Conservation (phyloP, 2,113 vertebrate genomes). For the Limanda limanda region DNA sequence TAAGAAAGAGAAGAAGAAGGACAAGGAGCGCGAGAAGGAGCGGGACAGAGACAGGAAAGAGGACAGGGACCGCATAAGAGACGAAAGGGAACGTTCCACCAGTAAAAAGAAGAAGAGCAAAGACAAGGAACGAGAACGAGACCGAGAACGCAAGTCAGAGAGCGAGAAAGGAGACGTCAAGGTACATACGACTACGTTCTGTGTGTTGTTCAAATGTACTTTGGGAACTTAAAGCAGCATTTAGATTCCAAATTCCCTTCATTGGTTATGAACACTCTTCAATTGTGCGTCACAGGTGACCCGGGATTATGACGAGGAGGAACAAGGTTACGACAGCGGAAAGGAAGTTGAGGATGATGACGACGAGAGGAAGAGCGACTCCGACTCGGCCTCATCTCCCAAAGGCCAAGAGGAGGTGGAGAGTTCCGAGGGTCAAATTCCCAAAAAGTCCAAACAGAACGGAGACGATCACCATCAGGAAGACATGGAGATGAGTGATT, state of each 20-base stretch:
- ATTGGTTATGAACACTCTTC: neutral
- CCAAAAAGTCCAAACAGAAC: slow-evolving; percentile 92
- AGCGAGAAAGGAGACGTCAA: slow-evolving; percentile 95
- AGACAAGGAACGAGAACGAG: slow-evolving; percentile 87
- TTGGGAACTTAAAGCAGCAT: neutral
- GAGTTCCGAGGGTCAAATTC: slow-evolving; percentile 74
- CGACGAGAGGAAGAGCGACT: slow-evolving; percentile 86
- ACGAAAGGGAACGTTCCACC: slow-evolving; percentile 90
- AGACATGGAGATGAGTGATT: slow-evolving; percentile 99
- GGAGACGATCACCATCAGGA: slow-evolving; percentile 97
- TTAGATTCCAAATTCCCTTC: neutral
- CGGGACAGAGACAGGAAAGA: slow-evolving; percentile 87
- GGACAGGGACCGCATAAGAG: slow-evolving; percentile 85
- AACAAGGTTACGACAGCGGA: slow-evolving; percentile 97
- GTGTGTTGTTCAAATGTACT: neutral
- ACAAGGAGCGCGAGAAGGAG: slow-evolving; percentile 93
- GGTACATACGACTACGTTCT: slow-evolving; percentile 73
- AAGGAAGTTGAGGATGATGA: slow-evolving; percentile 90
- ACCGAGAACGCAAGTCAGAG: slow-evolving; percentile 92
- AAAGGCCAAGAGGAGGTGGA: slow-evolving; percentile 84
- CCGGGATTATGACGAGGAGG: slow-evolving; percentile 97
- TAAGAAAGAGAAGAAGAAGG: slow-evolving; percentile 99
- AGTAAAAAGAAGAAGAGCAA: slow-evolving; percentile 96
- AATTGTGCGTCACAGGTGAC: slow-evolving; percentile 89
- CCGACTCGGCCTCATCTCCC: slow-evolving; percentile 82